Conservation (phyloP, 2,888 invertebrate species). For the Drosophila pseudotalamancana region DNA sequence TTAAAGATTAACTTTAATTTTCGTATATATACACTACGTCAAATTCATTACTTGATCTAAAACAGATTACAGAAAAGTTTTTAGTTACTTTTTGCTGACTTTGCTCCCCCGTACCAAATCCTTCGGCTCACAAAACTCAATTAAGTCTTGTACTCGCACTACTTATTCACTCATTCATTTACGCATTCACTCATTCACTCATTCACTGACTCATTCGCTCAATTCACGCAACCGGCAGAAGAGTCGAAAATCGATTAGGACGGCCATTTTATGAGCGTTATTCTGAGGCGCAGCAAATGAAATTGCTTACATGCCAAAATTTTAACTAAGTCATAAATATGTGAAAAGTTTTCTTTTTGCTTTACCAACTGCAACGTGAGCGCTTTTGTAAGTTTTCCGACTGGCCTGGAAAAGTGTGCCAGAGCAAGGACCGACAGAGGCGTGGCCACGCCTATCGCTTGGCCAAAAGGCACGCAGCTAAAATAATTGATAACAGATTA, state of each 20-base stretch:
- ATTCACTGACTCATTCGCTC: slow-evolving; percentile 13
- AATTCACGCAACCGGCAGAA: slow-evolving; percentile 16
- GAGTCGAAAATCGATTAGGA: slow-evolving; percentile 71
- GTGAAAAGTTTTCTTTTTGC: slow-evolving; percentile 51
- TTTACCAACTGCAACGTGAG: slow-evolving; percentile 67
- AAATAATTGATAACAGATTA: slow-evolving; percentile 79
- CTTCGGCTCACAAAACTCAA: slow-evolving; percentile 56
- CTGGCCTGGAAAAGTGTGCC: not conserved
- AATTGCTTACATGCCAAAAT: slow-evolving; percentile 75
- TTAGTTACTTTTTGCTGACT: slow-evolving; percentile 45
- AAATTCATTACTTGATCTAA: no score
- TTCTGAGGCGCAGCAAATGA: slow-evolving; percentile 47
- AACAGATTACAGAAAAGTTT: not conserved
- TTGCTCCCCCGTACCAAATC: slow-evolving; percentile 37
- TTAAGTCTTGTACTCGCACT: slow-evolving; percentile 50
- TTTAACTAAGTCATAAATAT: slow-evolving; percentile 76
- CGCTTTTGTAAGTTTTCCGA: slow-evolving; percentile 60
- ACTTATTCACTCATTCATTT: slow-evolving; percentile 20
- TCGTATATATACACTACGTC: no score
- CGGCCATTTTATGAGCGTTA: slow-evolving; percentile 62
- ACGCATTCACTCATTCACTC: slow-evolving; percentile 24
- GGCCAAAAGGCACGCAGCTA: slow-evolving; percentile 62
- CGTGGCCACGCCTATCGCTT: slow-evolving; percentile 8
- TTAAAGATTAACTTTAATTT: no score
- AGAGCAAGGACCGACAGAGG: not conserved